Evolutionary conservation across 2,888 invertebrate genomes (phyloP).

Genomic region (Fabriciana adippe): DNA sequence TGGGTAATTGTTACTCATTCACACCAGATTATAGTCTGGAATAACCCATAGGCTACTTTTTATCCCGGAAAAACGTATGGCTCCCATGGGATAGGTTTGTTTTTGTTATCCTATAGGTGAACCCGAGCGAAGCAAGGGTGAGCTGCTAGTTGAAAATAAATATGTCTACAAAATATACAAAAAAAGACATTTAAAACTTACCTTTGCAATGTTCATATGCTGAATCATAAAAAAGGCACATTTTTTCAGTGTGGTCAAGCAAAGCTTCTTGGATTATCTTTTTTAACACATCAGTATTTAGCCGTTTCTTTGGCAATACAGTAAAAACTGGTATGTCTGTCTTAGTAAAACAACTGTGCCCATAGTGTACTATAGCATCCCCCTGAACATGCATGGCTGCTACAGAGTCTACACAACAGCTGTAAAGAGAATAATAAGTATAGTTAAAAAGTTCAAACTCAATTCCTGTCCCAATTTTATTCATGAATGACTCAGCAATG

Average conservation of each 20-base stretch:
- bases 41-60: too few relatives aligned
- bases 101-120: too few relatives aligned
- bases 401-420: constrained; percentile 95
- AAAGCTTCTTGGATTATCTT: constrained; percentile 42
- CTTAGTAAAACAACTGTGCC: constrained; percentile 92
- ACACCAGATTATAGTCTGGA: too few relatives aligned
- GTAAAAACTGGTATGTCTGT: constrained; percentile 89
- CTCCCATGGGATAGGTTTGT: too few relatives aligned
- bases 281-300: constrained; percentile 75
- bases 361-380: constrained; percentile 95
- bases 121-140: too few relatives aligned
- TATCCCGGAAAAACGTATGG: too few relatives aligned
- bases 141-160: too few relatives aligned
- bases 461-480: background rate
- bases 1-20: too few relatives aligned
- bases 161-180: too few relatives aligned
- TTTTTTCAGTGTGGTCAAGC: constrained; percentile 49
- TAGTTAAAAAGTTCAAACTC: background rate
- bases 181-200: constrained; percentile 44
- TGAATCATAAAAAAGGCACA: constrained; percentile 86
- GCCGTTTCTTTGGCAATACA: constrained; percentile 84
- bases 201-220: constrained; percentile 84
- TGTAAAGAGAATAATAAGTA: constrained; percentile 51
- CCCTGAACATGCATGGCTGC: constrained; percentile 94
- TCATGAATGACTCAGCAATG: background rate